Evolutionary conservation across 92 coral and sea anemone genomes (phyloP).

Genomic region (Zoanthus gigantus): DNA sequence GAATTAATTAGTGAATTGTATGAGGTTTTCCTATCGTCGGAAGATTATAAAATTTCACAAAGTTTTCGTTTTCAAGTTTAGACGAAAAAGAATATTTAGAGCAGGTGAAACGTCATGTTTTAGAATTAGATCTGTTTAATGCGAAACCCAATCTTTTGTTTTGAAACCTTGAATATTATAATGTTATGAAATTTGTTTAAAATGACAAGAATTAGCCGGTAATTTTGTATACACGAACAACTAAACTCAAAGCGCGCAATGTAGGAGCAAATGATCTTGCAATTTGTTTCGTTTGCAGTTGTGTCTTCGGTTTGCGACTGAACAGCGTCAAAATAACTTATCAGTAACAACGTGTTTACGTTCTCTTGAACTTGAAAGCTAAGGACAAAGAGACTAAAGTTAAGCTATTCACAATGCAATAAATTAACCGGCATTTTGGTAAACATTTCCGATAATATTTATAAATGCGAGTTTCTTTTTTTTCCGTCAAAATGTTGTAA

Average conservation of each 20-base stretch:
- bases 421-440: background rate
- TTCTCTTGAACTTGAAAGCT: conserved; percentile 18
- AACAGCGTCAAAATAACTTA: background rate
- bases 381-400: background rate
- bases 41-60: too few species aligned
- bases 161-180: too few species aligned
- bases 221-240: background rate
- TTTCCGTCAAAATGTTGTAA: too few species aligned
- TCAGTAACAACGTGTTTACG: background rate
- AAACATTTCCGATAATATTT: background rate
- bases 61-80: too few species aligned
- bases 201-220: background rate
- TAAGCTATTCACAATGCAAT: background rate
- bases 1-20: too few species aligned
- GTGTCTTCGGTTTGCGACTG: background rate
- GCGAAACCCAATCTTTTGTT: too few species aligned
- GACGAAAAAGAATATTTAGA: too few species aligned
- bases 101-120: too few species aligned
- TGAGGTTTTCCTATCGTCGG: too few species aligned
- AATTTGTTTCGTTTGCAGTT: background rate
- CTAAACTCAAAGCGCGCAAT: background rate
- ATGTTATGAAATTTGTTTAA: background rate
- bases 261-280: background rate
- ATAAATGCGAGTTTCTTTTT: too few species aligned
- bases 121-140: too few species aligned